These are phyloP conservation scores for Scaeva pyrastri DNA, from an alignment of 2,888 invertebrate genomes.

Conservation along the genomic window DNA sequence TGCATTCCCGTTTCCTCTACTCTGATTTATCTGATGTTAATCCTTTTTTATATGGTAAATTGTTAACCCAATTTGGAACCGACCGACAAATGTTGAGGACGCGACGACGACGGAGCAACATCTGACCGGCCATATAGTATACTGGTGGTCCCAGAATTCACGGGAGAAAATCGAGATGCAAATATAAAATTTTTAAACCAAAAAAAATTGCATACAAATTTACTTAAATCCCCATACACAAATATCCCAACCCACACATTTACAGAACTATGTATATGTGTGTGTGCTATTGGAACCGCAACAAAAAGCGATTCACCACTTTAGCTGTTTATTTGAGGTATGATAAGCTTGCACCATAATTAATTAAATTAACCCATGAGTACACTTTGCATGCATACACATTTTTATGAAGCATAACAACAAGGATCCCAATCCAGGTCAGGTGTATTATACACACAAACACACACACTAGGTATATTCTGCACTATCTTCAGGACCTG, in stretches of 20 bases:
- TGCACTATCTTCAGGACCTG: background rate
- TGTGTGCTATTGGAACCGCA: constrained; percentile 24
- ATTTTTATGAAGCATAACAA: constrained; percentile 9
- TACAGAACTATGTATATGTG: background rate
- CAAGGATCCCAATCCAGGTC: constrained; percentile 63
- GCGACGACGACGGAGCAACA: no score
- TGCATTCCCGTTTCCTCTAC: background rate
- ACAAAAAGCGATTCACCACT: constrained; percentile 70
- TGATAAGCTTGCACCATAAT: constrained; percentile 71
- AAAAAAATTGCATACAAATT: constrained; percentile 15
- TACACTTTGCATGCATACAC: constrained; percentile 24
- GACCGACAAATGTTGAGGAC: no score
- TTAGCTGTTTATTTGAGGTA: constrained; percentile 73
- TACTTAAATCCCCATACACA: constrained; percentile 50
- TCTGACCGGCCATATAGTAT: no score
- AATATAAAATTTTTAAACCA: constrained; percentile 1
- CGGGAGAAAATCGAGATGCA: constrained; percentile 4
- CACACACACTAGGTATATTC: background rate
- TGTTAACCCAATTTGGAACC: constrained; percentile 47
- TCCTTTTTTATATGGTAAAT: constrained; percentile 48
- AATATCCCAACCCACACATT: background rate
- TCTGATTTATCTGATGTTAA: constrained; percentile 41
- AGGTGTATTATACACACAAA: constrained; percentile 64
- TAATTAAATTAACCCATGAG: constrained; percentile 73
- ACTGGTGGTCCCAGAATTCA: no score